Base-by-base conservation (phyloP, 2,888 invertebrate species). In the Pristionchus entomophagus region DNA sequence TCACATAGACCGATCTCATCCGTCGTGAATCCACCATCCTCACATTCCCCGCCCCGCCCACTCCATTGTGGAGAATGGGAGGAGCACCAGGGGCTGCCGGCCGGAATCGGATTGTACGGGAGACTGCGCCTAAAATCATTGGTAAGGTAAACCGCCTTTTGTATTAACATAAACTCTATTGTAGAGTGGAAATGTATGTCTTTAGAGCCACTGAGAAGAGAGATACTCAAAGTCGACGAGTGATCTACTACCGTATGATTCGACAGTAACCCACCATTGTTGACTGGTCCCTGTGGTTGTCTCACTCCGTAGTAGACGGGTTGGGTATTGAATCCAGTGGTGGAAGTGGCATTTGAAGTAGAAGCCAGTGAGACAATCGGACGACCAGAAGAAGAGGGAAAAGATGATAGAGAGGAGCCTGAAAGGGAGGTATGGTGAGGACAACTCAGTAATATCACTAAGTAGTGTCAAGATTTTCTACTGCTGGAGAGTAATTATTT, bases 11-110 rank as follows among this genome's bases (percentile, higher is more conserved):
- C 4, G 78, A 49, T 49, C 78, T 35, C 17, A 78, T 22, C 26
- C 78, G n/a, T 26, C 78, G 45, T 49, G 78, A 78, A 29, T 78
- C 78, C 19, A 49, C 45, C 17, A 78, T 29, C 49, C 78, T n/a
- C 49, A 78, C 45, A 49, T 51, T 78, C 12, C 78, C 78, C 12
- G 29, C 78, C 22, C 78, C 78, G 22, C 51, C 51, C 49, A 78
- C 45, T 49, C 78, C 45, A 10, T n/a, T 29, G 14, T 78, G 78
- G 14, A 78, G 49, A 14, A 78, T 26, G 19, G 78, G 78, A 78
- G 78, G 35, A 49, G 19, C 78, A 29, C 78, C 78, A 0, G 78
- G 45, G n/a, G n/a, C n/a, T 29, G 78, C 78, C 0, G 78, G 29
- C 12, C 78, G 78, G 49, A 78, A 78, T 14, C 78, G 78, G 26